phyloP scores from a whole-genome alignment of 1,140 invertebrate species.

The Eubasilissa regina region DNA sequence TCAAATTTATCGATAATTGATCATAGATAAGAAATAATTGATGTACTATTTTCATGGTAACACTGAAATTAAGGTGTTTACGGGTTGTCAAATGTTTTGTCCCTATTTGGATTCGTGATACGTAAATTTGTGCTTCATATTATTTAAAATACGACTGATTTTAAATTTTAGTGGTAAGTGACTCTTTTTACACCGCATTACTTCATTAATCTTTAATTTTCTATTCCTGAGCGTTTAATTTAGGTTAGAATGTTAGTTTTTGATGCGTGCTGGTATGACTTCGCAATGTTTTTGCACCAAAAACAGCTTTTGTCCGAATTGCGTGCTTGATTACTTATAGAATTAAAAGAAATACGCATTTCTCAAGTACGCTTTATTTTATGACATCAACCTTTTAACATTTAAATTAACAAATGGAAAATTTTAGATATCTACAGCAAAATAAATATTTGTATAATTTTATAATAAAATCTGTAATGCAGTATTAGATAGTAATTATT shows the following conservation, averaged over 20 bases:
- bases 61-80: conserved; percentile 6
- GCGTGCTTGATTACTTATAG: conserved; percentile 15
- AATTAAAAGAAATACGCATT: neutral
- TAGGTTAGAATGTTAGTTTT: conserved; percentile 35
- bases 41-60: neutral
- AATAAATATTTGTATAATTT: neutral
- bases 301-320: conserved; percentile 15
- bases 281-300: conserved; percentile 30
- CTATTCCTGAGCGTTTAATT: neutral
- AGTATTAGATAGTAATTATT: neutral
- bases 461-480: neutral
- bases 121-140: neutral
- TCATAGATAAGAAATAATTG: neutral
- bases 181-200: neutral
- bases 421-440: neutral
- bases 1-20: neutral
- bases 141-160: neutral
- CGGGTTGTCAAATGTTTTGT: conserved; percentile 14
- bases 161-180: neutral
- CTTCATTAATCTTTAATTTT: neutral
- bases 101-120: neutral
- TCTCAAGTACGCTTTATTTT: conserved; percentile 1
- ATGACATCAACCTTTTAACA: neutral
- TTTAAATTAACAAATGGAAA: neutral
- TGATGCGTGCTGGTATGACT: conserved; percentile 21